Conservation (phyloP, 1,140 invertebrate species). For the Ephestia elutella region DNA sequence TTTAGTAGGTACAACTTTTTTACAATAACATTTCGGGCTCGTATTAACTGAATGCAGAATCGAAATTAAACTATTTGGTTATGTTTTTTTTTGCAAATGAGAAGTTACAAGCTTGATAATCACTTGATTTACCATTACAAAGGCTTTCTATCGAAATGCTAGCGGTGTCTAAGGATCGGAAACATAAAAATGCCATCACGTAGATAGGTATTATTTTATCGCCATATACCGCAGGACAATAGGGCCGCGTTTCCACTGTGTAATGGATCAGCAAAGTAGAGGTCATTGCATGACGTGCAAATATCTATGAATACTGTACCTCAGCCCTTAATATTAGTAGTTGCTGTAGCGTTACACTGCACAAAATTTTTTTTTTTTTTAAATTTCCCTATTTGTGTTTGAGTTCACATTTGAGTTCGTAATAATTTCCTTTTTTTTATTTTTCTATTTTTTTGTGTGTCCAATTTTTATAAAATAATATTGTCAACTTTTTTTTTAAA, state of each 20-base stretch:
- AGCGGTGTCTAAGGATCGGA: conserved; percentile 52
- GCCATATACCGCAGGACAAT: conserved; percentile 62
- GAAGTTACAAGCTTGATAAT: not conserved
- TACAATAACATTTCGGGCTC: no score
- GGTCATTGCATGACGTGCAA: conserved; percentile 34
- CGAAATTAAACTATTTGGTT: no score
- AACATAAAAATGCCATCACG: conserved; percentile 71
- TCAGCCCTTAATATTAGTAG: no score
- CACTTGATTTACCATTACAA: not conserved
- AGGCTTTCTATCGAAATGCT: conserved; percentile 29
- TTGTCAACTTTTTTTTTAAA: no score
- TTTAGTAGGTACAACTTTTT: no score
- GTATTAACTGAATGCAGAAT: conserved; percentile 19
- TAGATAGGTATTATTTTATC: conserved; percentile 57
- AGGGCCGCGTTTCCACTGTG: conserved; percentile 45
- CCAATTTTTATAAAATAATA: no score
- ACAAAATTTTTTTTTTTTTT: no score
- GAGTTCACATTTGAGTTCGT: no score
- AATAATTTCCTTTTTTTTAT: no score
- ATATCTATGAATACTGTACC: conserved; percentile 12
- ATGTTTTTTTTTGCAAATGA: conserved; percentile 8
- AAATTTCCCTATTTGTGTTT: no score
- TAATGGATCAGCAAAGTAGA: conserved; percentile 29
- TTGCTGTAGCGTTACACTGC: no score
- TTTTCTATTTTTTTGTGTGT: no score